These are phyloP conservation scores for Diaperis boleti DNA, from an alignment of 2,888 invertebrate genomes.

Conservation along the genomic window DNA sequence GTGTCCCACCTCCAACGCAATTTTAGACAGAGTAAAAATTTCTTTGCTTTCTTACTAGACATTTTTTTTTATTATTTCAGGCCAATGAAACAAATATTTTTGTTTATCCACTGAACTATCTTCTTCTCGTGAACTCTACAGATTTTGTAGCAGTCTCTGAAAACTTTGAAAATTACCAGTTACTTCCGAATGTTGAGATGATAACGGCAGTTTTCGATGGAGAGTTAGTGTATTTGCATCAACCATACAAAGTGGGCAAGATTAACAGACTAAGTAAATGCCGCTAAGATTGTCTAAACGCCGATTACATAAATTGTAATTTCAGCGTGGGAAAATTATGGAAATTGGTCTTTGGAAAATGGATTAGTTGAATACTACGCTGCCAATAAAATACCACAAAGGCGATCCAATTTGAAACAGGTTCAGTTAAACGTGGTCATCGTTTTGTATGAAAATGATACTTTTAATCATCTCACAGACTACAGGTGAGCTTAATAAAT, in stretches of 20 bases:
- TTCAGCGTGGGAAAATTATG: conserved; percentile 32
- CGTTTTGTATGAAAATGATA: conserved; percentile 25
- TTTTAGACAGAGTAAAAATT: background rate
- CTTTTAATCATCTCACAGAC: conserved; percentile 31
- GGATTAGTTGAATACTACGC: conserved; percentile 12
- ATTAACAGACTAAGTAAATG: conserved; percentile 29
- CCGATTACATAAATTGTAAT: conserved; percentile 22
- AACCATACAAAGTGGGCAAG: conserved; percentile 30
- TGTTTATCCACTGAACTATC: conserved; percentile 6
- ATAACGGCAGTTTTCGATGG: conserved; percentile 4
- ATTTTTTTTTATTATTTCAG: no score
- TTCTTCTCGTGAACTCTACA: background rate
- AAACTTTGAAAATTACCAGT: conserved; percentile 4
- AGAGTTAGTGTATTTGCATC: conserved; percentile 12
- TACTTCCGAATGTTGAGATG: conserved; percentile 19
- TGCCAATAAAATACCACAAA: background rate
- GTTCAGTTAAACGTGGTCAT: conserved; percentile 10
- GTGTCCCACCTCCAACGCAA: conserved; percentile 9
- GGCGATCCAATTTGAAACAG: conserved; percentile 18
- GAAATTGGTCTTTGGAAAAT: conserved; percentile 30
- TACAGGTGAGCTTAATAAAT: no score
- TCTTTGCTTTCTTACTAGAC: no score
- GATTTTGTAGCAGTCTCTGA: background rate
- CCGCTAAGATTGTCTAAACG: conserved; percentile 10
- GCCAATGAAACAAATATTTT: conserved; percentile 9